These are phyloP conservation scores for Cherax quadricarinatus DNA, from an alignment of 1,140 invertebrate species.

Conservation along the genomic window DNA sequence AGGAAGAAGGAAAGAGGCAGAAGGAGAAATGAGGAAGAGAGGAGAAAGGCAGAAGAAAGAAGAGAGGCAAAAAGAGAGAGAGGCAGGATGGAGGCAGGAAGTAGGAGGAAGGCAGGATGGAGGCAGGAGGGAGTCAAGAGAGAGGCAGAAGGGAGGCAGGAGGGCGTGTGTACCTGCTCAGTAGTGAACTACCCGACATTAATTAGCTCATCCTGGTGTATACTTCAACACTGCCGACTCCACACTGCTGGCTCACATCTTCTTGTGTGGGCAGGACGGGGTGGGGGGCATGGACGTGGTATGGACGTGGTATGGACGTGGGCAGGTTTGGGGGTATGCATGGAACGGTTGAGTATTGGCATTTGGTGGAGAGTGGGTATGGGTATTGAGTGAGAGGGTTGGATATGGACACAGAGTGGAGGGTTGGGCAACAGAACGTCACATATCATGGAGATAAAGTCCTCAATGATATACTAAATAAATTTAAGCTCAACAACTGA, in stretches of 20 bases:
- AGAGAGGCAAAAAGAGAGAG: neutral
- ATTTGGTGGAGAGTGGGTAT: neutral
- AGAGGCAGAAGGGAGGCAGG: neutral
- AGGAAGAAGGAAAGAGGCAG: neutral
- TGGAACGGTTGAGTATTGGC: neutral
- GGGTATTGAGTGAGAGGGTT: neutral
- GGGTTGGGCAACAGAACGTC: no score
- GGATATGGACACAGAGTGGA: no score
- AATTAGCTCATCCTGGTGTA: conserved; percentile 29
- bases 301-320: neutral
- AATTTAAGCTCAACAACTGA: no score
- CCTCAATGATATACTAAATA: no score
- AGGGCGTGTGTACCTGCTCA: neutral
- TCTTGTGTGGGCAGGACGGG: neutral
- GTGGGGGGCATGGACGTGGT: neutral
- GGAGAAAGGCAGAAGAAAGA: neutral
- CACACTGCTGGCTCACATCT: neutral
- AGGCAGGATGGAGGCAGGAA: neutral
- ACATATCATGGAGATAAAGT: no score
- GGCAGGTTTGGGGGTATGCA: neutral
- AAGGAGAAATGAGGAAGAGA: neutral
- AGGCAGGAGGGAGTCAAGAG: neutral
- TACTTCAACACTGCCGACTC: conserved; percentile 20
- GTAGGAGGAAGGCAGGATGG: neutral
- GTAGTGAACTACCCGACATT: neutral